phyloP scores from a whole-genome alignment of 2,113 vertebrate genomes.

The Labeo catla region DNA sequence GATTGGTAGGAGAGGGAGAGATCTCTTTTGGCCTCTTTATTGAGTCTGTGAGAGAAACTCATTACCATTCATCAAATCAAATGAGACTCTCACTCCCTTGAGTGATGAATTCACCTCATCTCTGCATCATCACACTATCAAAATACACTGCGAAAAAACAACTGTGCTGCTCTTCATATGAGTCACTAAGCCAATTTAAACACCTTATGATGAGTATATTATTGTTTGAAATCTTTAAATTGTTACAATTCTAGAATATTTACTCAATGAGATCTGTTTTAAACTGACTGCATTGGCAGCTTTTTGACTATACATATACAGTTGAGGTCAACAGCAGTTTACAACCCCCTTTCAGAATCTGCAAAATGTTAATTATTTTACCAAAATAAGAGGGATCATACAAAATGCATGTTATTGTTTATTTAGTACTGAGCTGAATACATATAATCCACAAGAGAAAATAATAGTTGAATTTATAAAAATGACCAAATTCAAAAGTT shows the following conservation, averaged over 20 bases:
- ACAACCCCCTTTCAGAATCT: no score
- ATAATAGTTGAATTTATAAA: no score
- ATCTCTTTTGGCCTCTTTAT: slow-evolving; percentile 18
- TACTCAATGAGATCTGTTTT: not conserved
- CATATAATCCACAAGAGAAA: no score
- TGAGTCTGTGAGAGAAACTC: slow-evolving; percentile 39
- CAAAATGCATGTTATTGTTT: no score
- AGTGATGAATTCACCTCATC: slow-evolving; percentile 14
- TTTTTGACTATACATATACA: not conserved
- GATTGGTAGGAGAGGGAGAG: slow-evolving; percentile 4
- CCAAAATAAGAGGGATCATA: no score
- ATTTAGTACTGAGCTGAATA: no score
- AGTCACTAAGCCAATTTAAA: slow-evolving; percentile 12
- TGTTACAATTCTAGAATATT: not conserved
- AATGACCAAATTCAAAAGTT: no score
- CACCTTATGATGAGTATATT: not conserved
- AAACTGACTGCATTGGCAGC: not conserved
- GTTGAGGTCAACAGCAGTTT: no score
- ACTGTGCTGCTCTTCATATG: not conserved
- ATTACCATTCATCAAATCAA: slow-evolving; percentile 39
- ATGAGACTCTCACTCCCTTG: not conserved
- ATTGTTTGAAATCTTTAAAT: not conserved
- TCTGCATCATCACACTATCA: slow-evolving; percentile 19
- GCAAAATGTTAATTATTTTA: no score
- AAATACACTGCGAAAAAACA: slow-evolving; percentile 2